phyloP scores from a whole-genome alignment of 2,888 invertebrate species.

The Cremastobaeus sp. region DNA sequence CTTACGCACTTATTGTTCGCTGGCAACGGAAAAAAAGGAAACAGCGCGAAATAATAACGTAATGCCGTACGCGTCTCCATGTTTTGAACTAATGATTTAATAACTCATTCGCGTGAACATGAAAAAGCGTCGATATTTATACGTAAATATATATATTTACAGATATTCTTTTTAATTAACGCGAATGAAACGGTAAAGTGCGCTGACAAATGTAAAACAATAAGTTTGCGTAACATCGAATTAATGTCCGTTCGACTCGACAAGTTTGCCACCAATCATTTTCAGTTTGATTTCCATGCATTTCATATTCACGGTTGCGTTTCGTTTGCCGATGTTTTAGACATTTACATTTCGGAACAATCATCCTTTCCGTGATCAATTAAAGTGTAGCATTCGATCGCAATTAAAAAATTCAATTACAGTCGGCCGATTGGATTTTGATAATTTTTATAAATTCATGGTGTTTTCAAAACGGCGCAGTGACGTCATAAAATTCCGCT shows the following conservation, averaged over 20 bases:
- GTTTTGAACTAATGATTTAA: conserved; percentile 18
- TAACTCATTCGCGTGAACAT: conserved; percentile 20
- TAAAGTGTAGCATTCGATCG: not conserved
- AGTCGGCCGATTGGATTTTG: too few relatives aligned
- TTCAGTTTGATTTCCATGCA: conserved; percentile 21
- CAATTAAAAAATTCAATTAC: too few relatives aligned
- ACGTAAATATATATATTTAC: too few relatives aligned
- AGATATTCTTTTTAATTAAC: conserved; percentile 45
- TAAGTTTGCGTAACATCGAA: conserved; percentile 38
- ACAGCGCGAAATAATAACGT: conserved; percentile 3
- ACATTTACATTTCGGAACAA: not conserved
- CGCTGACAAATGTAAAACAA: conserved; percentile 42
- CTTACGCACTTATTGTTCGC: conserved; percentile 21
- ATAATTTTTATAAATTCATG: too few relatives aligned
- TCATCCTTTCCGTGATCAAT: not conserved
- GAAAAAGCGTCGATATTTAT: too few relatives aligned
- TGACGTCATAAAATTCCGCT: too few relatives aligned
- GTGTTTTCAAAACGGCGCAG: too few relatives aligned
- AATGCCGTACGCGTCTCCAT: conserved; percentile 6
- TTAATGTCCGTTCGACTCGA: conserved; percentile 11
- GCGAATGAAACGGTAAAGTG: conserved; percentile 15
- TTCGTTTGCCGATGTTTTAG: not conserved
- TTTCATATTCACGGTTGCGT: conserved; percentile 8
- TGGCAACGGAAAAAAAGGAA: conserved; percentile 1
- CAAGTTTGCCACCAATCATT: conserved; percentile 39